Evolutionary conservation across 2,797 vertebrate species (phyloP), one percentile per base, ranked within the genome.

Genomic region (Cyclura pinguis): DNA sequence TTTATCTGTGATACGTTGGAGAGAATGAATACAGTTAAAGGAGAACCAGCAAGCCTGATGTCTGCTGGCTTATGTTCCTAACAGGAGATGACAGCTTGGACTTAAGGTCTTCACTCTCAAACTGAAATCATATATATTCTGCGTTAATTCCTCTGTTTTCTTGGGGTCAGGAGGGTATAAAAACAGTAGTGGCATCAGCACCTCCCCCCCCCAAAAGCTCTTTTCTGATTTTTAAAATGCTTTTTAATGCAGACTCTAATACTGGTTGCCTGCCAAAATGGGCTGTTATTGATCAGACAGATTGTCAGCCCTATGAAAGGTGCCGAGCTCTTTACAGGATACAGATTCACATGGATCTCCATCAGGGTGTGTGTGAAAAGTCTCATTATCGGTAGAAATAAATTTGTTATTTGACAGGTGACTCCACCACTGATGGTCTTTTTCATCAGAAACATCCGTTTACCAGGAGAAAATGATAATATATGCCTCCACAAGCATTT

Each of bases 401-500:
- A 84, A 64, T 18, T 12, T 35, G 57, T 32, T 62, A 50, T 35
- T 76, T 12, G 52, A 32, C 14, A 2, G 29, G 82, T 62, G 14
- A 64, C 20, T 38, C 59, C 57, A 18, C 7, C 22, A 13, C 64
- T 52, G 29, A 67, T 5, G 62, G 57, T 27, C 69, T 5, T n/a
- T 85, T 27, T 18, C 8, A 22, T 32, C 42, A 57, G 59, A 62
- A 52, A 67, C 32, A 35, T 74, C 6, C 10, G 42, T 67, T 88
- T 50, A 20, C 47, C 47, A 32, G 27, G 59, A 55, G n/a, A 64
- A 84, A 42, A 42, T 38, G 59, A 10, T 55, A 81, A 76, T 82
- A 47, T 55, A 57, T 78, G 84, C 77, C 83, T 82, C 32, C 52
- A 81, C 12, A 85, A 52, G 76, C 10, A 55, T 85, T 81, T 64